phyloP scores from a whole-genome alignment of 64 coral and sea anemone species.

The Dendrophyllia cribrosa region DNA sequence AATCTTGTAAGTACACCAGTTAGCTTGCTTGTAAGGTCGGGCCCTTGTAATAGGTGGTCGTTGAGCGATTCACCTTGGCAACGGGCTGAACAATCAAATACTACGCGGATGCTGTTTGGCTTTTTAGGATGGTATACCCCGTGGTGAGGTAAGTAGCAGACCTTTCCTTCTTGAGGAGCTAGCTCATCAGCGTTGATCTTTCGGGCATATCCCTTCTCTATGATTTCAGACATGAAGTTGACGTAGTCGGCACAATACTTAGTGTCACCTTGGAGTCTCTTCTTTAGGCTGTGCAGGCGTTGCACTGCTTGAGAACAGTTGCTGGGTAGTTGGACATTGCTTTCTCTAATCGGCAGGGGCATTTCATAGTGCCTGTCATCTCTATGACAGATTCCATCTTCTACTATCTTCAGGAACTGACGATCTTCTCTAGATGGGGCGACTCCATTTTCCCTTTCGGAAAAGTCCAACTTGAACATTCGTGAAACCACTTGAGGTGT shows the following conservation, averaged over 20 bases:
- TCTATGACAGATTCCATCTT: conserved; percentile 12
- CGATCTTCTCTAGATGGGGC: conserved; percentile 11
- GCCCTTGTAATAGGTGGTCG: conserved; percentile 23
- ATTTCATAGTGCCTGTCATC: conserved; percentile 57
- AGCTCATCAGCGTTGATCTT: conserved; percentile 42
- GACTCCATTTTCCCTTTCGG: conserved; percentile 26
- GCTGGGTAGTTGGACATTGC: conserved; percentile 2
- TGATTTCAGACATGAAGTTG: conserved; percentile 45
- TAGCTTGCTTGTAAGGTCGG: conserved; percentile 58
- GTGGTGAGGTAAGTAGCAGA: conserved; percentile 46
- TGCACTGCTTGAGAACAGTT: conserved; percentile 35
- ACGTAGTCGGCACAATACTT: conserved; percentile 36
- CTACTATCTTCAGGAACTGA: conserved; percentile 4
- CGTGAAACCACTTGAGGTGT: conserved; percentile 3
- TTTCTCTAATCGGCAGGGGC: conserved; percentile 42
- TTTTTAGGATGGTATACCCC: conserved; percentile 38
- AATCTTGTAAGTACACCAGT: conserved; percentile 60
- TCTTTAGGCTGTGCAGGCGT: conserved; percentile 52
- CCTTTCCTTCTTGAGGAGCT: conserved; percentile 1
- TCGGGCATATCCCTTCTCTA: conserved; percentile 35
- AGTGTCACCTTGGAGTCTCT: conserved; percentile 28
- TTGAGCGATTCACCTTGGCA: conserved; percentile 46
- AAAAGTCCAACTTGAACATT: conserved; percentile 56
- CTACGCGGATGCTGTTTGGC: conserved; percentile 35
- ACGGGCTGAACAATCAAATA: conserved; percentile 31